Percentiles rank a stretch among this genome's conserved stretches.
These are phyloP conservation scores for Caenorhabditis sp. DNA, from an alignment of 2,888 invertebrate species.

Conservation along the genomic window DNA sequence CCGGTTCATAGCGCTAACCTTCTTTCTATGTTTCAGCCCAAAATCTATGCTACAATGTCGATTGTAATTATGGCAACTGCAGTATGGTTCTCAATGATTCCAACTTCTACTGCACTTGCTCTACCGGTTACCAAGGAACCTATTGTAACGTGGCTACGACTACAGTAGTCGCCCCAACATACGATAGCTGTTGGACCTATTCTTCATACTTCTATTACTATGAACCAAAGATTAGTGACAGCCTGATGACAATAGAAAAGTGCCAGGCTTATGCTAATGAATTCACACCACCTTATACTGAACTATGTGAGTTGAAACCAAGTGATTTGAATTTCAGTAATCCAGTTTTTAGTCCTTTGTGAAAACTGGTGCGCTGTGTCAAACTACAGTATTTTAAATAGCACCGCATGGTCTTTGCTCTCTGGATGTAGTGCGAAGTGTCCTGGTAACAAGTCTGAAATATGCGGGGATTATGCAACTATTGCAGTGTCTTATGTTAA, in stretches of 20 bases:
- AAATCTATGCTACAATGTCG: constrained; percentile 8
- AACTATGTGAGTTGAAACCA: neutral
- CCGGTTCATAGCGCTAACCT: neutral
- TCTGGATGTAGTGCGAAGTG: constrained; percentile 16
- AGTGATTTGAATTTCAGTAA: too few species aligned
- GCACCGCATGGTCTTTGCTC: neutral
- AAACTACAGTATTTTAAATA: constrained; percentile 5
- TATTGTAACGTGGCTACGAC: neutral
- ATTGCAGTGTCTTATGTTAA: neutral
- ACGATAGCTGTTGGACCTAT: constrained; percentile 13
- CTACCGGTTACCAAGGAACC: neutral
- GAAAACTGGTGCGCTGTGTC: constrained; percentile 25
- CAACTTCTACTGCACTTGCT: neutral
- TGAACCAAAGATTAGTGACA: constrained; percentile 9
- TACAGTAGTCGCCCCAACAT: neutral
- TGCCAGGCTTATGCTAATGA: constrained; percentile 16
- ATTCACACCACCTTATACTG: neutral
- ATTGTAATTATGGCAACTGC: constrained; percentile 23
- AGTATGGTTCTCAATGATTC: constrained; percentile 9
- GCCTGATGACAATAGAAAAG: constrained; percentile 12
- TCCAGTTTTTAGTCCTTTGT: constrained; percentile 13
- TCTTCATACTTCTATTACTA: constrained; percentile 8
- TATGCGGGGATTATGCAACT: constrained; percentile 8
- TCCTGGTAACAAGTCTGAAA: constrained; percentile 17
- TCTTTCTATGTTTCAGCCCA: constrained; percentile 6